Conservation (phyloP, 2,113 vertebrate species). For the Paratilapia polleni region DNA sequence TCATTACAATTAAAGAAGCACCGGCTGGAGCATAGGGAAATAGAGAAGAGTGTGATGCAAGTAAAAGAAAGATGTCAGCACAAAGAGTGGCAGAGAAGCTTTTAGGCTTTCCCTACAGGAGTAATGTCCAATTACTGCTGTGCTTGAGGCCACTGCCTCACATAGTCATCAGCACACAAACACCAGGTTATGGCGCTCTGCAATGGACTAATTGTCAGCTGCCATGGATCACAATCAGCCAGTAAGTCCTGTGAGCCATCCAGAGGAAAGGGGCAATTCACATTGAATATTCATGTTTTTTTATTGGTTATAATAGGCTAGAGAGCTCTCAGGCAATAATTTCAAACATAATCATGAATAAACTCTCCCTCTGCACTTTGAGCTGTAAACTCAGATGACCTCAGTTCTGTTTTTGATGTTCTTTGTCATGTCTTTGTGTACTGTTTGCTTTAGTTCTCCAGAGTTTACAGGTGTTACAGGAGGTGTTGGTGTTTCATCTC, state of each 20-base stretch:
- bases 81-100: slow-evolving; percentile 59
- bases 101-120: slow-evolving; percentile 56
- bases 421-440: background rate
- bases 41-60: slow-evolving; percentile 56
- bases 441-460: background rate
- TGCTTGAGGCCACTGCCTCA: slow-evolving; percentile 42
- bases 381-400: background rate
- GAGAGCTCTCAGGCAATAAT: background rate
- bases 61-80: slow-evolving; percentile 62
- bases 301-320: slow-evolving; percentile 26
- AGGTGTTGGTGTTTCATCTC: background rate
- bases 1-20: slow-evolving; percentile 66
- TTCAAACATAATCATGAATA: slow-evolving; percentile 28
- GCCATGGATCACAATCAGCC: slow-evolving; percentile 63
- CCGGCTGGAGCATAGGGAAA: slow-evolving; percentile 32
- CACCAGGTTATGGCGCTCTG: slow-evolving; percentile 47
- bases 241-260: slow-evolving; percentile 18
- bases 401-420: background rate
- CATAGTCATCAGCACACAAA: slow-evolving; percentile 56
- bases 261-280: slow-evolving; percentile 18
- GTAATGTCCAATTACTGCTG: slow-evolving; percentile 70
- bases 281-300: slow-evolving; percentile 62
- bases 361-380: background rate
- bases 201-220: slow-evolving; percentile 57
- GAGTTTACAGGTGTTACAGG: background rate